phyloP scores from a whole-genome alignment of 2,888 invertebrate genomes.

The Chaitophorus viminalis region DNA sequence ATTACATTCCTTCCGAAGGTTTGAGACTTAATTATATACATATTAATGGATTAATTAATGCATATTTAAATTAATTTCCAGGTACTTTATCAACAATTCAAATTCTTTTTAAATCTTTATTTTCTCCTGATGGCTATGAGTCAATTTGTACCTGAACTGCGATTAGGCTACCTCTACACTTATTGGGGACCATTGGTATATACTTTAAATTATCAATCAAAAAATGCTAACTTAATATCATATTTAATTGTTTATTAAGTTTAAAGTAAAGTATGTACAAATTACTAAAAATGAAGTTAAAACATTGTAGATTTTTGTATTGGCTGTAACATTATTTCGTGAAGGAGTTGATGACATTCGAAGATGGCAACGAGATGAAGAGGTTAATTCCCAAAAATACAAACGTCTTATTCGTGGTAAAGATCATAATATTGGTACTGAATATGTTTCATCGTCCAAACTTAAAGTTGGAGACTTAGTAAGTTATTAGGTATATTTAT shows the following conservation, averaged over 20 bases:
- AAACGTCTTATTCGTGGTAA: conserved; percentile 78
- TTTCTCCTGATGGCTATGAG: conserved; percentile 98
- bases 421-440: conserved; percentile 71
- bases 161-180: conserved; percentile 97
- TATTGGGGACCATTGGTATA: conserved; percentile 96
- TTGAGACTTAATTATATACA: conserved; percentile 58
- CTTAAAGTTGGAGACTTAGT: conserved; percentile 80
- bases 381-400: conserved; percentile 95
- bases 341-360: conserved; percentile 97
- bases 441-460: conserved; percentile 85
- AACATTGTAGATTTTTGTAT: conserved; percentile 81
- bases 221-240: neutral
- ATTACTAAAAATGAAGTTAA: too few relatives aligned
- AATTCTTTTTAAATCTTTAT: conserved; percentile 97
- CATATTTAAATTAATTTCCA: conserved; percentile 67
- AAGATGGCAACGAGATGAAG: conserved; percentile 90
- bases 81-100: conserved; percentile 98
- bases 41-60: neutral
- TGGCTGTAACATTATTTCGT: conserved; percentile 93
- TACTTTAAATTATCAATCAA: conserved; percentile 62
- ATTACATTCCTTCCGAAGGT: conserved; percentile 86
- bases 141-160: conserved; percentile 96
- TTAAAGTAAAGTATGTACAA: too few relatives aligned
- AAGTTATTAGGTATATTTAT: conserved; percentile 57
- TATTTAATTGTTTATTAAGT: conserved; percentile 41